A percentile compares a stretch with the other conserved stretches of the same genome.
Conservation (phyloP, 2,888 invertebrate genomes). For the Hermodice carunculata region DNA sequence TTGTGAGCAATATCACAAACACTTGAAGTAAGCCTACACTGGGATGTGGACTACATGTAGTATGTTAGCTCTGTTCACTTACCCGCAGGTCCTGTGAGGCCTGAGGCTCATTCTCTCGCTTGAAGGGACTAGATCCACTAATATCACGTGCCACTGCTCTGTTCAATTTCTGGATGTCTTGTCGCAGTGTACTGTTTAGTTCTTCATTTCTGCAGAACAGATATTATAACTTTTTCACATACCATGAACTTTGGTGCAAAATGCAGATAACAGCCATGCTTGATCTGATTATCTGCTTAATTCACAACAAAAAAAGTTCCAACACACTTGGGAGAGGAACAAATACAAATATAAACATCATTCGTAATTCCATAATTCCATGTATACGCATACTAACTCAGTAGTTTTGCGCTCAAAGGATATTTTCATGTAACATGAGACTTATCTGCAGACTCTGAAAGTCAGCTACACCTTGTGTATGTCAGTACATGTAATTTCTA, state of each 20-base stretch:
- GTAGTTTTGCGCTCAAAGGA: too few species aligned
- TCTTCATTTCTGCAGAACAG: conserved; percentile 59
- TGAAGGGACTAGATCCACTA: conserved; percentile 1
- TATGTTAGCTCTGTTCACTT: neutral
- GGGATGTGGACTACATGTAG: neutral
- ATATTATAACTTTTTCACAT: neutral
- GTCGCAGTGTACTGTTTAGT: conserved; percentile 81
- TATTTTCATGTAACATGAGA: too few species aligned
- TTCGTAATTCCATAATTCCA: too few species aligned
- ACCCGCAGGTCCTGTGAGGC: conserved; percentile 25
- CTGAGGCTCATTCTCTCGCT: conserved; percentile 10
- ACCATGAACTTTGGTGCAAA: neutral
- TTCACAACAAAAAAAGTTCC: too few species aligned
- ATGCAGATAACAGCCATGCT: too few species aligned
- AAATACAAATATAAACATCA: too few species aligned
- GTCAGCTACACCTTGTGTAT: too few species aligned
- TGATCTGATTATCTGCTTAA: too few species aligned
- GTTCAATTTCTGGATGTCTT: conserved; percentile 72
- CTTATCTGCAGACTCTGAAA: too few species aligned
- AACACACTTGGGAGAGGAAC: too few species aligned
- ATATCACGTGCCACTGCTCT: conserved; percentile 28
- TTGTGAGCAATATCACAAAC: neutral
- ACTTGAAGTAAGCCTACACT: neutral
- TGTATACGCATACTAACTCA: too few species aligned
- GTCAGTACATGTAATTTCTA: too few species aligned